Conservation (phyloP, 2,888 invertebrate species). For the Stratiomys singularior region DNA sequence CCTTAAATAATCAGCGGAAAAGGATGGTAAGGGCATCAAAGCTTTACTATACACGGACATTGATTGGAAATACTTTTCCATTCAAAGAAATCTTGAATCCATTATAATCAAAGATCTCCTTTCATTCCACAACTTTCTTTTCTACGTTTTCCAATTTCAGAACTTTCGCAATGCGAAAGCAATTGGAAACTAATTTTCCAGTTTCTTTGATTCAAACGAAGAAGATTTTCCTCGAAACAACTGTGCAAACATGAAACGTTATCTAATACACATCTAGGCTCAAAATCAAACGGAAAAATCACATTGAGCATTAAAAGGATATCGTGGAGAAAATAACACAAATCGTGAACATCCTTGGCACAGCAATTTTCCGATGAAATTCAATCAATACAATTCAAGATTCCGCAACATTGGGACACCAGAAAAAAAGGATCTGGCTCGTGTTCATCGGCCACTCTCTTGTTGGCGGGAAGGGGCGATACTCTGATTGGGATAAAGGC, state of each 20-base stretch:
- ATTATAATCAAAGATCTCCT: too few relatives aligned
- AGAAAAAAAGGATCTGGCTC: slow-evolving; percentile 8
- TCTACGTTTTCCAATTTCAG: too few relatives aligned
- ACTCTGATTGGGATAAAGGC: neutral
- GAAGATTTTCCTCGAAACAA: neutral
- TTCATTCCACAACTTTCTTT: too few relatives aligned
- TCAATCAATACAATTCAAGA: slow-evolving; percentile 22
- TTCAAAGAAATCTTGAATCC: too few relatives aligned
- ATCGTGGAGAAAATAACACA: neutral
- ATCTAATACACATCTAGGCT: neutral
- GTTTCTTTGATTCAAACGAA: neutral
- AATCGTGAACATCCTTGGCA: slow-evolving; percentile 10
- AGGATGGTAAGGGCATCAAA: too few relatives aligned
- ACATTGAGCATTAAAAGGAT: neutral
- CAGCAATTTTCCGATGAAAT: slow-evolving; percentile 11
- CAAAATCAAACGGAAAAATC: neutral
- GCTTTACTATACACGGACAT: too few relatives aligned
- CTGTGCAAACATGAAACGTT: neutral
- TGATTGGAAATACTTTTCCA: too few relatives aligned
- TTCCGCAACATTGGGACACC: slow-evolving; percentile 3
- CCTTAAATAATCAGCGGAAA: too few relatives aligned
- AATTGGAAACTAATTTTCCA: too few relatives aligned
- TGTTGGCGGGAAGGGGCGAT: neutral
- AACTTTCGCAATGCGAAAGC: too few relatives aligned
- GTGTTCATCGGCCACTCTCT: neutral